Base-by-base conservation (phyloP, 1,140 invertebrate genomes). In the Pseudomyrmex gracilis region DNA sequence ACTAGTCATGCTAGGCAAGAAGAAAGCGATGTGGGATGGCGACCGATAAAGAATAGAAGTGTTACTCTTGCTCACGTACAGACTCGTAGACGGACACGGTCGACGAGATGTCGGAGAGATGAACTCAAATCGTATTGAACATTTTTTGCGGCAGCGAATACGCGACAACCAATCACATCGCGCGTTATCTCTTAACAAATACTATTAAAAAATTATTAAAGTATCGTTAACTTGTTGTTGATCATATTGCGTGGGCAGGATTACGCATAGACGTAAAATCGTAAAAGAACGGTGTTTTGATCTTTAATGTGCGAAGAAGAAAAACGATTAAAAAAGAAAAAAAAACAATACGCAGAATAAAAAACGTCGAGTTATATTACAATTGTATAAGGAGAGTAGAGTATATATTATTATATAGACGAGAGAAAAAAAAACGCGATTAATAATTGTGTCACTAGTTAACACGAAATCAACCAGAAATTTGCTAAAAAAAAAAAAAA, bases 161-260 rank as follows among this genome's bases (percentile, higher is more conserved):
- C 92, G 93, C 93, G 94, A 94, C 88, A 94, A 93, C 93, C 93
- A 94, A 94, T 94, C 93, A 94, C 34, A 34, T 34, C 34, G 34
- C 34, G 34, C 90, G 91, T 94, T 94, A 93, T 92, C 89, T 93
- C 92, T 92, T 93, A 93, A 34, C 7, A 34, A 92, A 92, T 92
- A 93, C 83, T 92, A 12, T 91, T 84, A 89, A 90, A 90, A 86
- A 85, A 66, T 87, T 85, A 85, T 63, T 82, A 82, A 88, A 85
- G 34, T 61, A 91, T 90, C 34, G 34, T 34, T 88, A 87, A 91
- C 90, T 90, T 84, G 90, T 93, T 93, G 93, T 94, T 93, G 90
- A 92, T 90, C 89, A 91, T 93, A 90, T 92, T 92, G 89, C 85
- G 88, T 84, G 87, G 86, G 86, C 82, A 84, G 53, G 20, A 90